Conservation (phyloP, 2,888 invertebrate genomes). For the Antheraea yamamai region DNA sequence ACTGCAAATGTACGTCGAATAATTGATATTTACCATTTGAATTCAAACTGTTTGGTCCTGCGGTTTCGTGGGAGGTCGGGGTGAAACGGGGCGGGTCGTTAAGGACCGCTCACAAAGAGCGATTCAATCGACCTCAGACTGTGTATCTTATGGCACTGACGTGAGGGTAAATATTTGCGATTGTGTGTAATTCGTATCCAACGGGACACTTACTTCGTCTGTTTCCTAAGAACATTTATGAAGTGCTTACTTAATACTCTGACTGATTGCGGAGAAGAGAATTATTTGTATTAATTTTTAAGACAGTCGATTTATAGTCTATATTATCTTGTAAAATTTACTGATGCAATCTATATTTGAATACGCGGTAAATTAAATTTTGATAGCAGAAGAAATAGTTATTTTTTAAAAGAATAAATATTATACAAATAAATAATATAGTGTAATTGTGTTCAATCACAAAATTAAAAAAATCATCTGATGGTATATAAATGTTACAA, state of each 20-base stretch:
- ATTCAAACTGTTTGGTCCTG: slow-evolving; percentile 56
- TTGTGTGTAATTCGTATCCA: slow-evolving; percentile 35
- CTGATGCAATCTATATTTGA: neutral
- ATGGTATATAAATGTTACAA: too few relatives aligned
- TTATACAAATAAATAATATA: too few relatives aligned
- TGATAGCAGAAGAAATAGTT: too few relatives aligned
- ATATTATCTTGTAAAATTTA: neutral
- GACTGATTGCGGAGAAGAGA: slow-evolving; percentile 24
- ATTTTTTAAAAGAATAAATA: too few relatives aligned
- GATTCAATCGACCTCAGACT: slow-evolving; percentile 53
- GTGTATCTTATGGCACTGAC: slow-evolving; percentile 58
- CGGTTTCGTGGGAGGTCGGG: slow-evolving; percentile 30
- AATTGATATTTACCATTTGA: slow-evolving; percentile 69
- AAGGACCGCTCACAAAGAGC: slow-evolving; percentile 54
- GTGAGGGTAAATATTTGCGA: slow-evolving; percentile 52
- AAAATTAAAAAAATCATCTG: too few relatives aligned
- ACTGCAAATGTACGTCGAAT: slow-evolving; percentile 35
- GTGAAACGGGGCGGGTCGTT: slow-evolving; percentile 37
- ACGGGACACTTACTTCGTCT: slow-evolving; percentile 40
- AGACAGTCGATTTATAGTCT: slow-evolving; percentile 14
- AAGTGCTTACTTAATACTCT: slow-evolving; percentile 37
- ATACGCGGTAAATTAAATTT: neutral
- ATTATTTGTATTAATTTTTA: slow-evolving; percentile 28
- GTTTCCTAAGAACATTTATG: slow-evolving; percentile 43
- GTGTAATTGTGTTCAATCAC: too few relatives aligned